phyloP scores from a whole-genome alignment of 2,888 invertebrate species.

The Geotrupes spiniger region DNA sequence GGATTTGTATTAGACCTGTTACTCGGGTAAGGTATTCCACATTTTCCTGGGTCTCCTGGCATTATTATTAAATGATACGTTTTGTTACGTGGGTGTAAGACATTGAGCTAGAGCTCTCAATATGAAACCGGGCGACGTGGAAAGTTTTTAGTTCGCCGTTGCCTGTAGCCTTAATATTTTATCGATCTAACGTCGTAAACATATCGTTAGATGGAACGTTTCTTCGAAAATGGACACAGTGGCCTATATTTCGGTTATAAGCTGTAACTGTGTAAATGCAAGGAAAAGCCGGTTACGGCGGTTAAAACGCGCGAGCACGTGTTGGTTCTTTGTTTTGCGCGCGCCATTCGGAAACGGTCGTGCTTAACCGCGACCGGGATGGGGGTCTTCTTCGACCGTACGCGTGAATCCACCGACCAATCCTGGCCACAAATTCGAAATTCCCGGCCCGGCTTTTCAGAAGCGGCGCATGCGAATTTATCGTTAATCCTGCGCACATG shows the following conservation, averaged over 20 bases:
- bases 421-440: slow-evolving; percentile 31
- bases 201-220: too few relatives aligned
- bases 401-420: slow-evolving; percentile 30
- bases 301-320: slow-evolving; percentile 30
- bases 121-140: too few relatives aligned
- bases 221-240: slow-evolving; percentile 7
- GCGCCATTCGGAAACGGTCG: slow-evolving; percentile 11
- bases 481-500: slow-evolving; percentile 50
- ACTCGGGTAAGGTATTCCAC: too few relatives aligned
- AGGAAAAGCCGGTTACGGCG: slow-evolving; percentile 28
- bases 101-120: too few relatives aligned
- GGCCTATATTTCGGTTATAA: slow-evolving; percentile 12
- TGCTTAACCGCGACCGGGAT: slow-evolving; percentile 8
- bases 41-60: too few relatives aligned
- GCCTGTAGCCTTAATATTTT: too few relatives aligned
- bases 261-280: slow-evolving; percentile 5
- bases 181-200: too few relatives aligned
- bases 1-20: too few relatives aligned
- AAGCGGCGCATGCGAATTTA: slow-evolving; percentile 50
- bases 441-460: slow-evolving; percentile 44
- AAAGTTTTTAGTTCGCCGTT: too few relatives aligned
- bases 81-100: too few relatives aligned
- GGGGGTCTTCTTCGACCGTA: slow-evolving; percentile 21
- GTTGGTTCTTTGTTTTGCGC: slow-evolving; percentile 28
- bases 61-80: too few relatives aligned